These are phyloP conservation scores for Oscheius sp. DNA, from an alignment of 2,888 invertebrate genomes.

Conservation along the genomic window DNA sequence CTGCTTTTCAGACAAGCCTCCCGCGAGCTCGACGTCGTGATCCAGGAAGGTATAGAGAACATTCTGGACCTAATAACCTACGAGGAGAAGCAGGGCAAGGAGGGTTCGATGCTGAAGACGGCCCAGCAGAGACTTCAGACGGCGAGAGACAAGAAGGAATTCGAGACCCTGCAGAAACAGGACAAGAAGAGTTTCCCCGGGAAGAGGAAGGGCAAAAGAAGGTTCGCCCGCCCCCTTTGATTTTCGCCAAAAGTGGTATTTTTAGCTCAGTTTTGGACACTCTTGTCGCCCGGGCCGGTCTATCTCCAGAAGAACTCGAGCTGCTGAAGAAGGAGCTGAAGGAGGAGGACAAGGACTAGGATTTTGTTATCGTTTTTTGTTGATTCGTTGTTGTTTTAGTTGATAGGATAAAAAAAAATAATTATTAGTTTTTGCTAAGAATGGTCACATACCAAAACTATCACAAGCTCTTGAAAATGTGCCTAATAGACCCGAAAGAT, in stretches of 20 bases:
- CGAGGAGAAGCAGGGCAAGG: slow-evolving; percentile 1
- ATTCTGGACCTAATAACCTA: slow-evolving; percentile 29
- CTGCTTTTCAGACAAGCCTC: slow-evolving; percentile 47
- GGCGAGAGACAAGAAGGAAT: slow-evolving; percentile 27
- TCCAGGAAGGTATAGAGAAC: slow-evolving; percentile 58
- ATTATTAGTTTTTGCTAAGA: slow-evolving; percentile 1
- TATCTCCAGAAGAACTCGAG: slow-evolving; percentile 52
- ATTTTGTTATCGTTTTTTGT: slow-evolving; percentile 25
- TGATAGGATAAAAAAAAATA: not conserved
- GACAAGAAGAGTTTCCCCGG: slow-evolving; percentile 25
- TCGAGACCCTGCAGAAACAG: slow-evolving; percentile 17
- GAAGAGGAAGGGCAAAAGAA: slow-evolving; percentile 34
- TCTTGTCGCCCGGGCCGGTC: slow-evolving; percentile 46
- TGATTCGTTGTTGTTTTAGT: slow-evolving; percentile 9
- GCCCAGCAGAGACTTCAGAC: slow-evolving; percentile 33
- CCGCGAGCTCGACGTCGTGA: slow-evolving; percentile 57
- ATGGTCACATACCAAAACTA: no score
- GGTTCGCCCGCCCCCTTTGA: slow-evolving; percentile 18
- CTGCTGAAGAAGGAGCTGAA: slow-evolving; percentile 51
- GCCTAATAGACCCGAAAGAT: not conserved
- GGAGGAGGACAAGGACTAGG: slow-evolving; percentile 9
- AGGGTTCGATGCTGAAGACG: slow-evolving; percentile 39
- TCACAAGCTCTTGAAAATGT: no score
- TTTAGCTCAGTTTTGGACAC: slow-evolving; percentile 52
- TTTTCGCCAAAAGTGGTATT: not conserved